phyloP scores from a whole-genome alignment of 2,797 vertebrate genomes.

The Pseudocheirus occidentalis region DNA sequence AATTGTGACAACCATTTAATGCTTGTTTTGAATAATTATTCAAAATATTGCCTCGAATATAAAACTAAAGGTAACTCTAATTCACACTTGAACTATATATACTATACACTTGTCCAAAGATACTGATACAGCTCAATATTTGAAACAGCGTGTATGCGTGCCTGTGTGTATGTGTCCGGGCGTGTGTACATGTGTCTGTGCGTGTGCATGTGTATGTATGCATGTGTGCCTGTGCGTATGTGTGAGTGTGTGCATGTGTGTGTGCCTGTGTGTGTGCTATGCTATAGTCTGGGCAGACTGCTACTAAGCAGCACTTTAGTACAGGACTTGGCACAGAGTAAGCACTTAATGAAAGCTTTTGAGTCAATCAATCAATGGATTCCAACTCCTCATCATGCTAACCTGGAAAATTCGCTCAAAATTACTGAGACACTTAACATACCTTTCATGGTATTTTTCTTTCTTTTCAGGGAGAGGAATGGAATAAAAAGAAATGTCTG shows the following conservation, averaged over 20 bases:
- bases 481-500: background rate
- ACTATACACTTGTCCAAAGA: background rate
- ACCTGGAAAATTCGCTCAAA: background rate
- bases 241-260: too few relatives aligned
- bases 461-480: background rate
- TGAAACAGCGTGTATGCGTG: background rate
- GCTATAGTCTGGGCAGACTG: background rate
- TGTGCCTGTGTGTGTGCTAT: background rate
- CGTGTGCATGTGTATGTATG: too few relatives aligned
- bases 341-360: background rate
- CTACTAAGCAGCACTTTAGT: conserved; percentile 13
- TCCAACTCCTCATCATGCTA: background rate
- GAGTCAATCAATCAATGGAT: background rate
- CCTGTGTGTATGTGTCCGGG: too few relatives aligned
- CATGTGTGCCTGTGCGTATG: too few relatives aligned
- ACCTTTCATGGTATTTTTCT: background rate
- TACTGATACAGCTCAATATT: background rate
- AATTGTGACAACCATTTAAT: background rate
- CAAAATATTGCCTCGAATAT: background rate
- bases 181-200: too few relatives aligned
- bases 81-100: conserved; percentile 17
- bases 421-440: background rate
- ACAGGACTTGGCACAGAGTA: background rate
- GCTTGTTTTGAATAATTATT: conserved; percentile 30
- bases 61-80: conserved; percentile 12